A percentile compares a stretch with the other conserved stretches of the same genome.
Evolutionary conservation across 1,140 invertebrate species (phyloP).

Genomic region (Drosophila melanica): DNA sequence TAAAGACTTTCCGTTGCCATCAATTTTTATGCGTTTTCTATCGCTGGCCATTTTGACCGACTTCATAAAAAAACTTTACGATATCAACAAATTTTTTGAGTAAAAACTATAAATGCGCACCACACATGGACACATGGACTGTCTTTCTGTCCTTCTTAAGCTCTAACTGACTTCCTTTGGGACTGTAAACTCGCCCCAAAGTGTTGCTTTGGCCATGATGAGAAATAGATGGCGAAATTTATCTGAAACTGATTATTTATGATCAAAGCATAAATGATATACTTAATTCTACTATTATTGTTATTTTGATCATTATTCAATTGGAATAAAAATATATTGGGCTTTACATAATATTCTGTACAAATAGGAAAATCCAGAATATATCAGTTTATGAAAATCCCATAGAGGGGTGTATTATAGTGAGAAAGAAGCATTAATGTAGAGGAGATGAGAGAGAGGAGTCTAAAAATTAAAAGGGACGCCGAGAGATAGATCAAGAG

Average conservation of each 20-base stretch:
- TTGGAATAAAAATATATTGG: neutral
- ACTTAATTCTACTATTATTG: neutral
- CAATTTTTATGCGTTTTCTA: slow-evolving; percentile 76
- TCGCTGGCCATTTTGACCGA: slow-evolving; percentile 75
- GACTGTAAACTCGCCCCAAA: slow-evolving; percentile 44
- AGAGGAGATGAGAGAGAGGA: neutral
- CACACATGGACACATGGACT: slow-evolving; percentile 15
- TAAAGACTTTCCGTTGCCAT: slow-evolving; percentile 58
- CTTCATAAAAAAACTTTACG: slow-evolving; percentile 79
- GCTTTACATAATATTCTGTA: neutral
- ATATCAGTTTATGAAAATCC: neutral
- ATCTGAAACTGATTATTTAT: slow-evolving; percentile 25
- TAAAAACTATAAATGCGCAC: slow-evolving; percentile 62
- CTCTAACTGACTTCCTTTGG: neutral
- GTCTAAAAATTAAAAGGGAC: neutral
- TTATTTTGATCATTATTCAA: neutral
- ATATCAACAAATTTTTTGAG: slow-evolving; percentile 53
- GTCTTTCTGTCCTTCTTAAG: slow-evolving; percentile 4
- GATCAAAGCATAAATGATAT: slow-evolving; percentile 6
- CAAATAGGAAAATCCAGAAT: neutral
- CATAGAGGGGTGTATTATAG: neutral
- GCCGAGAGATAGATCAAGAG: neutral
- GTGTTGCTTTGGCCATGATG: slow-evolving; percentile 37
- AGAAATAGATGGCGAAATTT: neutral
- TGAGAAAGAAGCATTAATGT: no score